A percentile compares a stretch with the other conserved stretches of the same genome.
Conservation (phyloP, 2,113 vertebrate genomes). For the Ploceus nigricollis region DNA sequence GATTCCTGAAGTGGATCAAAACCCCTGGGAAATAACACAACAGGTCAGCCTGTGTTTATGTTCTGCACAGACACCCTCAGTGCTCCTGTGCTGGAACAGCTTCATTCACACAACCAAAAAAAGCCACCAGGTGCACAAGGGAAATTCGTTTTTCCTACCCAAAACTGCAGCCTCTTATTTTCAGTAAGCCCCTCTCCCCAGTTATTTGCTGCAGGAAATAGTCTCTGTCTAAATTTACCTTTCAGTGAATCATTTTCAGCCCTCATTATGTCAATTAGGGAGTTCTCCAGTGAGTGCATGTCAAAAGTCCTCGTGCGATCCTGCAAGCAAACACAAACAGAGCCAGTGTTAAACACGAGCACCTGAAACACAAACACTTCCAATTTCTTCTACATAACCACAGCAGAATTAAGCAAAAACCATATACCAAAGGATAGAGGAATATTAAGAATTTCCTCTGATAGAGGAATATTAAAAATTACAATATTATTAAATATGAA, state of each 20-base stretch:
- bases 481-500: neutral
- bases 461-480: neutral
- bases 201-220: conserved; percentile 31
- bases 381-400: neutral
- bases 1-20: neutral
- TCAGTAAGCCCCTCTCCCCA: neutral
- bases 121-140: neutral
- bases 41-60: neutral
- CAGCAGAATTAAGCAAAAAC: neutral
- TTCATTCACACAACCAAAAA: neutral
- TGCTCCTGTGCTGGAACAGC: neutral
- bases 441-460: neutral
- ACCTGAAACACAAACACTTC: neutral
- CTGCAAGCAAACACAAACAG: conserved; percentile 79
- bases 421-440: neutral
- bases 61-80: neutral
- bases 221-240: conserved; percentile 81
- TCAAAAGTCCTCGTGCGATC: conserved; percentile 96
- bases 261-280: conserved; percentile 99
- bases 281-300: conserved; percentile 99
- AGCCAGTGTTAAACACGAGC: neutral
- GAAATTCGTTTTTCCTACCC: neutral
- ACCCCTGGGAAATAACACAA: neutral
- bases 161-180: neutral
- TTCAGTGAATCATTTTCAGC: conserved; percentile 99